Percentiles rank a stretch among this genome's conserved stretches.
phyloP scores from a whole-genome alignment of 2,888 invertebrate species.

The Parnassius mnemosyne region DNA sequence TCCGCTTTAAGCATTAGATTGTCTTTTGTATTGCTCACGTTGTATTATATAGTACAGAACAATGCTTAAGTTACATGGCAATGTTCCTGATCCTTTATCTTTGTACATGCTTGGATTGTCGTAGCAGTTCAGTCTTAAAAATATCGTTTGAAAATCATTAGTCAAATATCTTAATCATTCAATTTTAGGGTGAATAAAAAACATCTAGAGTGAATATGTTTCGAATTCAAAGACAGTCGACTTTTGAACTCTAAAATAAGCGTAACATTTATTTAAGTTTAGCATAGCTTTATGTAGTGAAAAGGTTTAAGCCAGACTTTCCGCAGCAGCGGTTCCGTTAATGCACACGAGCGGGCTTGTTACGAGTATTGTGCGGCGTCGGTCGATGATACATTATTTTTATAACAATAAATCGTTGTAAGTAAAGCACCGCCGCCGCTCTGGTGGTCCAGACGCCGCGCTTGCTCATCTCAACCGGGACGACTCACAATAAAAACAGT shows the following conservation, averaged over 20 bases:
- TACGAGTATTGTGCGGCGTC: slow-evolving; percentile 68
- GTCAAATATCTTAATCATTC: no score
- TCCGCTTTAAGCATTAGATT: slow-evolving; percentile 16
- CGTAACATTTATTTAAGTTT: not conserved
- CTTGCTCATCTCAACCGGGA: slow-evolving; percentile 30
- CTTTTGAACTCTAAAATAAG: no score
- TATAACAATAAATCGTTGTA: slow-evolving; percentile 79
- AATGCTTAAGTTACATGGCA: slow-evolving; percentile 5
- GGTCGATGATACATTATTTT: slow-evolving; percentile 79
- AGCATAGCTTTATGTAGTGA: slow-evolving; percentile 41
- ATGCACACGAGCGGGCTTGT: slow-evolving; percentile 67
- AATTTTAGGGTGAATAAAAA: no score
- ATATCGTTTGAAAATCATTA: no score
- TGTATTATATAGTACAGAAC: slow-evolving; percentile 3
- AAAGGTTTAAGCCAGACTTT: slow-evolving; percentile 26
- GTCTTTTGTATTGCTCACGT: slow-evolving; percentile 17
- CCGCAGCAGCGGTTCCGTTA: slow-evolving; percentile 47
- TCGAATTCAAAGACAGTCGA: no score
- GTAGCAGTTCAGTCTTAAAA: not conserved
- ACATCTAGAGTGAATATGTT: no score
- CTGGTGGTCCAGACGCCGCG: slow-evolving; percentile 61
- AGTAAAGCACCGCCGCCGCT: slow-evolving; percentile 71
- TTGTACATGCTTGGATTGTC: slow-evolving; percentile 11
- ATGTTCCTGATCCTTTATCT: slow-evolving; percentile 9
- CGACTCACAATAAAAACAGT: slow-evolving; percentile 30